Evolutionary conservation across 2,888 invertebrate species (phyloP), one percentile per base, ranked within the genome.

Genomic region (Neocrepidodera transversa): DNA sequence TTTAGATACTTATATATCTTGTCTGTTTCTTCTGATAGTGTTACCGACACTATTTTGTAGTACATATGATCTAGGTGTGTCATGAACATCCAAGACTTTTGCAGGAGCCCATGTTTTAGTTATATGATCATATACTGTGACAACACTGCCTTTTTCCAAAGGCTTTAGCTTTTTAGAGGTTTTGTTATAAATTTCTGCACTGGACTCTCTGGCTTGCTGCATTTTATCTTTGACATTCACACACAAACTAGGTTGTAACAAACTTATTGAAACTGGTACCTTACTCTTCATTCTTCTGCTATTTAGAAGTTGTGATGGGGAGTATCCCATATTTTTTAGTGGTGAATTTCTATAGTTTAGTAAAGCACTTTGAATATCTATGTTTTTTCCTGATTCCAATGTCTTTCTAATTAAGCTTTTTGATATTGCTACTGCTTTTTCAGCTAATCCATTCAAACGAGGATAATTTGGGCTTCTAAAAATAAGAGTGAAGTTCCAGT

Each of bases 371-470:
- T 16, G 3, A 5, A 32, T 32, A 32, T 45, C 26, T n/a, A n/a
- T n/a, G 2, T 4, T 14, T 26, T 47, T 45, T 45, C 17, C 11
- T 45, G 7, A 13, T 6, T 45, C 28, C 28, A 45, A 28, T 42
- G 18, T 2, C 18, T 58, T 58, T 53, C 23, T 58, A 23, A n/a
- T n/a, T n/a, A 52, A 7, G 32, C 23, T 58, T 52, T 58, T 58
- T 2, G 45, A 20, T 8, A 50, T 57, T 10, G 35, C 11, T n/a
- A 50, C 50, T 11, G 43, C 40, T 50, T 57, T 57, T 52, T 65
- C 65, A 32, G 60, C 62, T 16, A 65, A 50, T 5, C 64, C 63
- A 54, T 67, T 67, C n/a, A 57, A 58, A n/a, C 18, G 16, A 1
- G 64, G 64, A 36, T 62, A 64, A 14, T 50, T 4, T 36, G 66